phyloP scores from a whole-genome alignment of 2,113 vertebrate genomes.

The Aegotheles bennettii region DNA sequence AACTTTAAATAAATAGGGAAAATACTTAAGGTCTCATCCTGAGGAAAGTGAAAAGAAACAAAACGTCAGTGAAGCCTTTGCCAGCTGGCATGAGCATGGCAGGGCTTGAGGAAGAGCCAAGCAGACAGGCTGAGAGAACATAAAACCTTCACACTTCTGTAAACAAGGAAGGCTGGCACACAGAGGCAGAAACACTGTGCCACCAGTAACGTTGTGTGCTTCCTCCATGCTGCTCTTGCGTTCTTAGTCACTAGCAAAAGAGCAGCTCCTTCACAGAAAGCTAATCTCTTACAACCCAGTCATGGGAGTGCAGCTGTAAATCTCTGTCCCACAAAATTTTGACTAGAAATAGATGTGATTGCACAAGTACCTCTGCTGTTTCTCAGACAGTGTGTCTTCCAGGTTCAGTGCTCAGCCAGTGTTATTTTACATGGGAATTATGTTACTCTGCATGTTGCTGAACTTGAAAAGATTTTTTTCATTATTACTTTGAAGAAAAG shows the following conservation, averaged over 20 bases:
- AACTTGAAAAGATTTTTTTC: not conserved
- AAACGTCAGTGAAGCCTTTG: not conserved
- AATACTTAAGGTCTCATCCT: not conserved
- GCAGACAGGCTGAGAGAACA: too few relatives aligned
- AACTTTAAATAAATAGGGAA: not conserved
- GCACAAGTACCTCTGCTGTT: not conserved
- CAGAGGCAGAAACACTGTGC: fast-evolving
- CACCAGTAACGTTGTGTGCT: fast-evolving
- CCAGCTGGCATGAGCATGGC: not conserved
- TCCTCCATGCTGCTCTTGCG: fast-evolving
- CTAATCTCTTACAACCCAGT: not conserved
- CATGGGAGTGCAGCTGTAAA: not conserved
- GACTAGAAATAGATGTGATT: not conserved
- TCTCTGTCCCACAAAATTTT: not conserved
- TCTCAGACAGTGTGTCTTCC: not conserved
- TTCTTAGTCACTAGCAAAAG: not conserved
- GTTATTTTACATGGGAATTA: not conserved
- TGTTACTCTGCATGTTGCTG: not conserved
- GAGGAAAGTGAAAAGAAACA: not conserved
- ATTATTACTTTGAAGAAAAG: not conserved
- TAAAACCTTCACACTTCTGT: fast-evolving
- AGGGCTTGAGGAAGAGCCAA: not conserved
- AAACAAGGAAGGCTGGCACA: not conserved
- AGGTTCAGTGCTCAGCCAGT: not conserved
- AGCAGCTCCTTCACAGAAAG: not conserved